Percentiles rank a stretch among this genome's conserved stretches.
These are phyloP conservation scores for Marisa cornuarietis DNA, from an alignment of 1,140 invertebrate species.

Conservation along the genomic window DNA sequence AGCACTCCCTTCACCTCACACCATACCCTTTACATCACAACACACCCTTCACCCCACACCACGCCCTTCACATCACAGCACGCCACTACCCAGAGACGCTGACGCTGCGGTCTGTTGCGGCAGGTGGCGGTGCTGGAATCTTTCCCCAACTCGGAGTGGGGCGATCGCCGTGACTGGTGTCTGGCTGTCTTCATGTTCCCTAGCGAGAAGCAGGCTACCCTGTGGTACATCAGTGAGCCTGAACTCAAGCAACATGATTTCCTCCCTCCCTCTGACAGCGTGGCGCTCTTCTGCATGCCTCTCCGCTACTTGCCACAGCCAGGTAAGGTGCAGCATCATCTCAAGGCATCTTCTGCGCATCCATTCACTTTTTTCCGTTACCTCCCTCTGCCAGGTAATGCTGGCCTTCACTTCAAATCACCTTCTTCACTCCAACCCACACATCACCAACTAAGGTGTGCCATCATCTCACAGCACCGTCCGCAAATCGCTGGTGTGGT, in stretches of 20 bases:
- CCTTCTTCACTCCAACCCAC: no score
- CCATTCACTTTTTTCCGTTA: background rate
- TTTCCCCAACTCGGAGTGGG: slow-evolving; percentile 25
- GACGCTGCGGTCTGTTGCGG: background rate
- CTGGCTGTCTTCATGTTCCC: slow-evolving; percentile 35
- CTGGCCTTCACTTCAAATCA: no score
- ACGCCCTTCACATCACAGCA: background rate
- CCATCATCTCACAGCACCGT: no score
- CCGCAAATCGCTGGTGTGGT: no score
- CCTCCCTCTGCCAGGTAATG: no score
- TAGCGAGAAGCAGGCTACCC: slow-evolving; percentile 29
- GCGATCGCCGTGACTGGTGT: slow-evolving; percentile 32
- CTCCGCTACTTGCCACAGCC: slow-evolving; percentile 33
- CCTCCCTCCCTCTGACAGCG: slow-evolving; percentile 29
- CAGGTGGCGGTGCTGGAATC: slow-evolving; percentile 31
- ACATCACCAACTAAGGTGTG: no score
- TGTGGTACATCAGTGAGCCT: slow-evolving; percentile 38
- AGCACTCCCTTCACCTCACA: background rate
- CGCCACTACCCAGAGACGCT: no score
- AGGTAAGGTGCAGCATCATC: slow-evolving; percentile 13
- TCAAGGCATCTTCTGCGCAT: background rate
- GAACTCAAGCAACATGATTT: slow-evolving; percentile 39
- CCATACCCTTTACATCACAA: background rate
- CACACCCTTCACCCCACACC: background rate
- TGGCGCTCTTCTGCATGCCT: slow-evolving; percentile 30